Evolutionary conservation across 2,113 vertebrate species (phyloP).

Genomic region (Eira barbara): DNA sequence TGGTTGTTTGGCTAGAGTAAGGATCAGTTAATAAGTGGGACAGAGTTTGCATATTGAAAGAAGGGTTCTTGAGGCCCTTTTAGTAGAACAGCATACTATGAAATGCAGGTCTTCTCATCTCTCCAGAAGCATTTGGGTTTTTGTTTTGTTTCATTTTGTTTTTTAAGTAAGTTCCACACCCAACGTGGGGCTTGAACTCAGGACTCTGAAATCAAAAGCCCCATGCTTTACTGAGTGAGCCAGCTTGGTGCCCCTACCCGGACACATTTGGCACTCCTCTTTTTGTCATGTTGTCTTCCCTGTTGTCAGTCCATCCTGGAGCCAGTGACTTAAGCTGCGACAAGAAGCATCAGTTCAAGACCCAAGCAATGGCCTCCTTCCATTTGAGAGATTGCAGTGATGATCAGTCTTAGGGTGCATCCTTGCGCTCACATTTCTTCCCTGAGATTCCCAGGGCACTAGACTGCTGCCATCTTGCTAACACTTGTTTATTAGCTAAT

Average conservation of each 20-base stretch:
- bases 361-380: neutral
- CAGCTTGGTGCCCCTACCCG: neutral
- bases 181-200: neutral
- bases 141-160: neutral
- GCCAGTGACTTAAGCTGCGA: no score
- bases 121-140: neutral
- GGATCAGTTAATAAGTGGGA: neutral
- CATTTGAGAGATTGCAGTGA: rapidly evolving
- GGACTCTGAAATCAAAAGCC: neutral
- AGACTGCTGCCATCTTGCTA: no score
- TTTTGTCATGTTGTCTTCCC: rapidly evolving
- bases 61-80: neutral
- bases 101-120: no score
- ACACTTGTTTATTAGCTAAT: neutral
- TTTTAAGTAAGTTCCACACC: neutral
- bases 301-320: neutral
- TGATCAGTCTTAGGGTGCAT: neutral
- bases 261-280: neutral
- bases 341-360: neutral
- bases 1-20: no score
- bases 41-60: rapidly evolving
- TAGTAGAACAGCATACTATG: rapidly evolving
- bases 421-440: neutral
- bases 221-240: neutral
- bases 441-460: neutral